A percentile compares a stretch with the other conserved stretches of the same genome.
phyloP scores from a whole-genome alignment of 2,888 invertebrate species.

The Chloroclysta siterata region DNA sequence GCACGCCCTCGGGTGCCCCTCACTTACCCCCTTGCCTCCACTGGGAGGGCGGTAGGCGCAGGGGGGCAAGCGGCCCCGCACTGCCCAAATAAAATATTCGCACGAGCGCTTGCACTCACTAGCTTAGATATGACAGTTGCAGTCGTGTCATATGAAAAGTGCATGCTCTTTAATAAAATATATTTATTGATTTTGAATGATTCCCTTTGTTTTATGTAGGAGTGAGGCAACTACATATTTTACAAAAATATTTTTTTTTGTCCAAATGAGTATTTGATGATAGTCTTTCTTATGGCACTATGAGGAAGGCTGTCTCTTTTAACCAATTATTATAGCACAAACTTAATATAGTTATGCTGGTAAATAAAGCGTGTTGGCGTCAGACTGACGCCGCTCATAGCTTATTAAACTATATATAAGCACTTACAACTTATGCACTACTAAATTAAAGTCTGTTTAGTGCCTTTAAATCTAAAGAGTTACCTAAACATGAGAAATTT shows the following conservation, averaged over 20 bases:
- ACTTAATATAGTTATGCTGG: background rate
- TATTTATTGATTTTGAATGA: constrained; percentile 17
- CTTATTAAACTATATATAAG: background rate
- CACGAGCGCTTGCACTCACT: constrained; percentile 61
- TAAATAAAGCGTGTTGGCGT: background rate
- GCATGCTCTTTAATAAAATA: constrained; percentile 22
- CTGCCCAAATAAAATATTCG: constrained; percentile 84
- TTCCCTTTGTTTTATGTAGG: constrained; percentile 1
- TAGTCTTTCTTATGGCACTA: too few relatives aligned
- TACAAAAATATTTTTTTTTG: background rate
- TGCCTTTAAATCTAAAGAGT: too few relatives aligned
- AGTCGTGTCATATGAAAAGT: constrained; percentile 57
- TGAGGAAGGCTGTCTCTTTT: too few relatives aligned
- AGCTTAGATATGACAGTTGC: constrained; percentile 69
- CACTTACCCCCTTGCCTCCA: constrained; percentile 43
- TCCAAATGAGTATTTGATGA: too few relatives aligned
- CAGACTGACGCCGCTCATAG: background rate
- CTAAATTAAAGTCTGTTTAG: too few relatives aligned
- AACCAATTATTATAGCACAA: background rate
- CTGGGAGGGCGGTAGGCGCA: constrained; percentile 64
- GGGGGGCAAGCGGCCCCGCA: constrained; percentile 67
- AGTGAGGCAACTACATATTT: background rate
- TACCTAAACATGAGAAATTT: too few relatives aligned
- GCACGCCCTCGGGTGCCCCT: constrained; percentile 56
- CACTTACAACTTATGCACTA: too few relatives aligned